Percentiles rank a stretch among this genome's conserved stretches.
Conservation (phyloP, 2,113 vertebrate species). For the Motacilla tschutschensis region DNA sequence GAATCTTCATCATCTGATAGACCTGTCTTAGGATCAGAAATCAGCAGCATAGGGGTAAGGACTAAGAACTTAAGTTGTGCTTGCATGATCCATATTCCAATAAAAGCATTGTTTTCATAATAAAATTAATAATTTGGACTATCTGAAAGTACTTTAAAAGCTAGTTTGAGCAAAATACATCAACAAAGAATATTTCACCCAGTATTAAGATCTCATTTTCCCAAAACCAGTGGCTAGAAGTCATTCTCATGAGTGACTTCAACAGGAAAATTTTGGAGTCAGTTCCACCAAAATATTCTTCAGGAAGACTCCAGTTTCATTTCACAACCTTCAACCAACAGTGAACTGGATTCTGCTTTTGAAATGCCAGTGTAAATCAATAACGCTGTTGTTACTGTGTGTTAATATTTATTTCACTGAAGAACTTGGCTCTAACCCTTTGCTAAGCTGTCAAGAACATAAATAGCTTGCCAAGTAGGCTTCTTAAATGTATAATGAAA, state of each 20-base stretch:
- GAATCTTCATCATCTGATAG: slow-evolving; percentile 86
- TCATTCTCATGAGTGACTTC: neutral
- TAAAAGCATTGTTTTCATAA: neutral
- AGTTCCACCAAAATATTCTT: neutral
- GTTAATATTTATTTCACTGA: neutral
- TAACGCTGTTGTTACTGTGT: neutral
- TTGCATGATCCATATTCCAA: neutral
- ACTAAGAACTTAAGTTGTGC: neutral
- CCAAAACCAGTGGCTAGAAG: neutral
- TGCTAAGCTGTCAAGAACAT: neutral
- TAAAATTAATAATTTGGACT: neutral
- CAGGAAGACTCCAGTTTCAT: neutral
- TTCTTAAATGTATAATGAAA: neutral
- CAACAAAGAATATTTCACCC: neutral
- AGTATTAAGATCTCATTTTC: neutral
- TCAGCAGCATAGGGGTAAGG: slow-evolving; percentile 89
- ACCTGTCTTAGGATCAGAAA: slow-evolving; percentile 86
- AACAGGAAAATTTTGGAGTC: neutral
- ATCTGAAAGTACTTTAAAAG: neutral
- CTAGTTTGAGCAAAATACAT: neutral
- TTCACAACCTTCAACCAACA: neutral
- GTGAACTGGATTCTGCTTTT: neutral
- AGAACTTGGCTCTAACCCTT: neutral
- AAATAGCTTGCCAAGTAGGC: neutral
- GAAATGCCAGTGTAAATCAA: neutral